A percentile compares a stretch with the other conserved stretches of the same genome.
These are phyloP conservation scores for Gephyroberyx darwinii DNA, from an alignment of 2,797 vertebrate genomes.

Conservation along the genomic window DNA sequence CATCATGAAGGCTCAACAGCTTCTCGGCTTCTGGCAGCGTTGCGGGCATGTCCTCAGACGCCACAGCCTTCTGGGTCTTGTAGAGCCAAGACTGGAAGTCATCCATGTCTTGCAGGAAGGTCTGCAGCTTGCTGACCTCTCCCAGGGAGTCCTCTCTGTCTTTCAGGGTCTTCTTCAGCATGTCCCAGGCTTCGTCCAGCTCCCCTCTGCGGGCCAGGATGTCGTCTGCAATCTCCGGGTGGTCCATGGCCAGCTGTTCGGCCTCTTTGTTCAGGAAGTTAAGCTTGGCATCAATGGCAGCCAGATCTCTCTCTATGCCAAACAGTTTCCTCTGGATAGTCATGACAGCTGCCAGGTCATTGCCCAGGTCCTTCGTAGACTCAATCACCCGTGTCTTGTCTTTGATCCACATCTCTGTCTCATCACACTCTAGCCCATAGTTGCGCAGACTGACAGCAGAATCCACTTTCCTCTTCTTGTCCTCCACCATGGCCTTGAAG, in stretches of 20 bases:
- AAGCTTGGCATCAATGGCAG: slow-evolving; percentile 87
- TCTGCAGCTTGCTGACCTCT: slow-evolving; percentile 94
- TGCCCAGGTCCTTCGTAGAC: slow-evolving; percentile 91
- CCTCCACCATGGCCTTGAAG: slow-evolving; percentile 88
- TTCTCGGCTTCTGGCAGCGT: slow-evolving; percentile 89
- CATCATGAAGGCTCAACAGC: slow-evolving; percentile 84
- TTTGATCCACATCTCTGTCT: slow-evolving; percentile 91
- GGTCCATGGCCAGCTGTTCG: slow-evolving; percentile 81
- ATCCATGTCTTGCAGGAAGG: slow-evolving; percentile 93
- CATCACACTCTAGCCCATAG: slow-evolving; percentile 92
- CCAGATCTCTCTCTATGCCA: slow-evolving; percentile 92
- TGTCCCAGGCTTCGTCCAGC: slow-evolving; percentile 84
- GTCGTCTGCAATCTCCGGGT: slow-evolving; percentile 84
- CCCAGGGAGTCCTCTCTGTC: slow-evolving; percentile 89
- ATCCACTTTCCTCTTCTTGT: slow-evolving; percentile 85
- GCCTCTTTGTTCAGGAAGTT: slow-evolving; percentile 85
- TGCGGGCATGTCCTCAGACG: slow-evolving; percentile 88
- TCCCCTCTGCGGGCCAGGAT: slow-evolving; percentile 78
- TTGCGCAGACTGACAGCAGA: slow-evolving; percentile 91
- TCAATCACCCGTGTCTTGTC: slow-evolving; percentile 90
- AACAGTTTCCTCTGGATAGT: slow-evolving; percentile 95
- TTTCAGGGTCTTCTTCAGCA: slow-evolving; percentile 84
- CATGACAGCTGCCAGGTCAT: slow-evolving; percentile 90
- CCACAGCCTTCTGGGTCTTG: slow-evolving; percentile 90
- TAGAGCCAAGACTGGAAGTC: slow-evolving; percentile 96